Evolutionary conservation across 1,140 invertebrate genomes (phyloP).

Genomic region (Onthophagus taurus): DNA sequence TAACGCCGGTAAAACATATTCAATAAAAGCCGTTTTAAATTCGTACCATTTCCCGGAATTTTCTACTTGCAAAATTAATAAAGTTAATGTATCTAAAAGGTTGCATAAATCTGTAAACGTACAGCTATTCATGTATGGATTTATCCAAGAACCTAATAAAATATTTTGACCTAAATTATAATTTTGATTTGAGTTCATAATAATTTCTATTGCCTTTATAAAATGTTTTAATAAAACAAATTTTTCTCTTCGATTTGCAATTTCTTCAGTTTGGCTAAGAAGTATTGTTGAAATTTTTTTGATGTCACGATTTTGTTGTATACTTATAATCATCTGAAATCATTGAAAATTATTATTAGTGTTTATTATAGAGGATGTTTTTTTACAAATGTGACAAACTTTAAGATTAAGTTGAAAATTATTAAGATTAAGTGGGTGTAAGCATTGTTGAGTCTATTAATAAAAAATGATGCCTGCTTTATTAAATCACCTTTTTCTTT

Average conservation of each 20-base stretch:
- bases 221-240: conserved; percentile 27
- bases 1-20: conserved; percentile 23
- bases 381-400: not conserved
- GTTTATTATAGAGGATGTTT: not conserved
- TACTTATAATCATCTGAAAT: conserved; percentile 21
- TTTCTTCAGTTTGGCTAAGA: conserved; percentile 20
- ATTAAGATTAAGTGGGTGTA: not conserved
- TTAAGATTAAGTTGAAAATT: not conserved
- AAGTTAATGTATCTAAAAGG: conserved; percentile 21
- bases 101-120: conserved; percentile 24
- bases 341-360: conserved; percentile 10
- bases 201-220: conserved; percentile 21
- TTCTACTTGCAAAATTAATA: conserved; percentile 20
- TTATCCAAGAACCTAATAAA: conserved; percentile 27
- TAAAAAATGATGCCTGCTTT: too few species aligned
- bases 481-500: too few species aligned
- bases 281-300: conserved; percentile 19
- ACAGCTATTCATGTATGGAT: conserved; percentile 26
- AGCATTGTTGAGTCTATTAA: too few species aligned
- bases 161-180: conserved; percentile 27
- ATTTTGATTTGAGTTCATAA: conserved; percentile 21
- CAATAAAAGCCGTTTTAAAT: conserved; percentile 25
- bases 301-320: conserved; percentile 20
- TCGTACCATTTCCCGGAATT: conserved; percentile 23
- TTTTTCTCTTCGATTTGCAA: conserved; percentile 18